Evolutionary conservation across 2,113 vertebrate species (phyloP).

Genomic region (Gavialis gangeticus): DNA sequence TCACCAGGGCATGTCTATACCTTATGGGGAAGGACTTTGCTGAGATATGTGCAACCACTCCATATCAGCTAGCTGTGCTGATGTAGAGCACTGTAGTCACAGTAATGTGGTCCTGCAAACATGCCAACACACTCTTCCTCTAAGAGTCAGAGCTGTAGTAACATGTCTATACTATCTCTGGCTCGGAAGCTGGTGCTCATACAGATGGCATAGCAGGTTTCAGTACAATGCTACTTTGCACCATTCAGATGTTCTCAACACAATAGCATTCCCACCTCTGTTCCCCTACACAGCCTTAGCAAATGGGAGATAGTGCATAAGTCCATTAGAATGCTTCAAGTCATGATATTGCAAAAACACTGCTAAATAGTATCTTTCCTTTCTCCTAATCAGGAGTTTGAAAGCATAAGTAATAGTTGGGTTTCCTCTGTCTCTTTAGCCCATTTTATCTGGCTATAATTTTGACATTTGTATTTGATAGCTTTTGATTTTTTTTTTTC

Average conservation of each 20-base stretch:
- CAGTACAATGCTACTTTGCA: not conserved
- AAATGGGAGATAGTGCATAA: not conserved
- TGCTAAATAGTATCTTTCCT: accelerated
- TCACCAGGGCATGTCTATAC: no score
- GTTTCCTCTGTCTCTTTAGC: not conserved
- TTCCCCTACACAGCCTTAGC: not conserved
- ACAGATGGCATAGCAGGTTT: no score
- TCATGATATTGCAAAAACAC: accelerated
- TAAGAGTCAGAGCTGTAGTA: no score
- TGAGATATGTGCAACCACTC: no score
- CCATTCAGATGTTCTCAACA: not conserved
- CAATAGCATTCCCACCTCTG: not conserved
- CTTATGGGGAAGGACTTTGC: no score
- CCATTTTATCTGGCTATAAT: not conserved
- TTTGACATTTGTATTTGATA: not conserved
- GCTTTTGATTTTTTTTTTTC: no score
- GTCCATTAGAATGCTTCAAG: not conserved
- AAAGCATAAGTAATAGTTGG: not conserved
- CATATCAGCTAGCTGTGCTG: no score
- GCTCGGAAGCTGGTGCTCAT: no score
- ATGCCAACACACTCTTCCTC: no score
- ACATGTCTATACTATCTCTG: no score
- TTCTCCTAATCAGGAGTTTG: accelerated
- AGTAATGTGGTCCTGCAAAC: no score
- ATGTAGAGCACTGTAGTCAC: no score